A percentile compares a stretch with the other conserved stretches of the same genome.
Evolutionary conservation across 2,888 invertebrate species (phyloP).

Genomic region (Buathra laborator): DNA sequence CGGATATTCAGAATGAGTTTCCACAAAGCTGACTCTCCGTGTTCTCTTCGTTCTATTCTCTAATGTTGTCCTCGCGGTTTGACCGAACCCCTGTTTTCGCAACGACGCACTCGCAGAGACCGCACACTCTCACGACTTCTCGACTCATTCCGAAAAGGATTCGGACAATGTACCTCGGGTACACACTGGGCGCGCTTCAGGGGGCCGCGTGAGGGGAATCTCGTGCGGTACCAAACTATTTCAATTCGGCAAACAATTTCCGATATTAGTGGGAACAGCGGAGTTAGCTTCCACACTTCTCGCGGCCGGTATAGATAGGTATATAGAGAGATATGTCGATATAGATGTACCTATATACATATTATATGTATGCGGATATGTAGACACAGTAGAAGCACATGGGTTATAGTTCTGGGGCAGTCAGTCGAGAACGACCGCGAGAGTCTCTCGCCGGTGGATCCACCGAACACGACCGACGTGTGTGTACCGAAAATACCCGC

Average conservation of each 20-base stretch:
- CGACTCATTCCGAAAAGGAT: background rate
- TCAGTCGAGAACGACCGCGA: background rate
- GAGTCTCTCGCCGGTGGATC: background rate
- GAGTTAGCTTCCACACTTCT: constrained; percentile 44
- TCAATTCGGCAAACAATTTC: constrained; percentile 78
- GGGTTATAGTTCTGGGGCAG: constrained; percentile 37
- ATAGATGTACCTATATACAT: background rate
- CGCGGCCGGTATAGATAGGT: background rate
- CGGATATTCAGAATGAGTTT: background rate
- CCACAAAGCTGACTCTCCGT: background rate
- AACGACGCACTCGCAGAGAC: background rate
- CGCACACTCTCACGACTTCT: background rate
- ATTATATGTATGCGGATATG: background rate
- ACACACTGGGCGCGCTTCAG: background rate
- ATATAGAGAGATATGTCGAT: background rate
- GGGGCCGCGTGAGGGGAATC: background rate
- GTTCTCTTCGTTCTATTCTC: background rate
- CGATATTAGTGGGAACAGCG: constrained; percentile 75
- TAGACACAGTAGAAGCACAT: background rate
- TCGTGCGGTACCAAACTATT: constrained; percentile 73
- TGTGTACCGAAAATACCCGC: constrained; percentile 63
- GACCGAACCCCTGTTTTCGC: background rate
- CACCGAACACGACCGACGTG: constrained; percentile 56
- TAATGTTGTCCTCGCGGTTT: background rate
- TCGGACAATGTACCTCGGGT: constrained; percentile 5